Evolutionary conservation across 2,797 vertebrate genomes (phyloP).

Genomic region (Rhincodon typus): DNA sequence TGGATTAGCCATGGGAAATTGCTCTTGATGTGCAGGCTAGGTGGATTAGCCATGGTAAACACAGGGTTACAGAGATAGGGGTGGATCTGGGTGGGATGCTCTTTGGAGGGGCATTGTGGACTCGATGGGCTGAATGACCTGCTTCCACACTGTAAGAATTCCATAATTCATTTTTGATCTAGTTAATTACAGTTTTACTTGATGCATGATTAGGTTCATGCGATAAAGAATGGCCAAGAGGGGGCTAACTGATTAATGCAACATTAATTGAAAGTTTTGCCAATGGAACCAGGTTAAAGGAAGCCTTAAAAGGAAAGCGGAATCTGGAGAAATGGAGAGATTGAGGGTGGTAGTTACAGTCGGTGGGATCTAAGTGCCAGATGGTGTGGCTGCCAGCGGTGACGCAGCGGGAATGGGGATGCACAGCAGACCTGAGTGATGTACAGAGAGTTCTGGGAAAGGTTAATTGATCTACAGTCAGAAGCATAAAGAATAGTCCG

Average conservation of each 20-base stretch:
- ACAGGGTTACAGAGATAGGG: too few species aligned
- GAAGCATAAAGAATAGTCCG: background rate
- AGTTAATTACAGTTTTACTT: too few species aligned
- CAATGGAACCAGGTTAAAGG: background rate
- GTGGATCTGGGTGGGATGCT: too few species aligned
- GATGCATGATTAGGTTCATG: too few species aligned
- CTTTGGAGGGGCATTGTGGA: too few species aligned
- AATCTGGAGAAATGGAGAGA: background rate
- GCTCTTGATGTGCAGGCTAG: too few species aligned
- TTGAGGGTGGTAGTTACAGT: background rate
- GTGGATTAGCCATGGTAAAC: too few species aligned
- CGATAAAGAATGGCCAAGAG: background rate
- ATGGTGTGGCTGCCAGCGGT: background rate
- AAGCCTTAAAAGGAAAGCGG: background rate
- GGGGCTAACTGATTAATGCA: background rate
- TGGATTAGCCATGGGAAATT: too few species aligned
- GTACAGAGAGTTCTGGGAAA: background rate
- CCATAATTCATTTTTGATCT: too few species aligned
- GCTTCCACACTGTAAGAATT: too few species aligned
- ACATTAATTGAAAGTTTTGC: background rate
- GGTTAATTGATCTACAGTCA: background rate
- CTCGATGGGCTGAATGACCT: too few species aligned
- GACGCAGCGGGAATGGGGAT: background rate
- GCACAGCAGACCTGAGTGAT: background rate
- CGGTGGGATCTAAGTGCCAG: background rate